phyloP scores from a whole-genome alignment of 2,888 invertebrate species.

The Druceiella hillmani region DNA sequence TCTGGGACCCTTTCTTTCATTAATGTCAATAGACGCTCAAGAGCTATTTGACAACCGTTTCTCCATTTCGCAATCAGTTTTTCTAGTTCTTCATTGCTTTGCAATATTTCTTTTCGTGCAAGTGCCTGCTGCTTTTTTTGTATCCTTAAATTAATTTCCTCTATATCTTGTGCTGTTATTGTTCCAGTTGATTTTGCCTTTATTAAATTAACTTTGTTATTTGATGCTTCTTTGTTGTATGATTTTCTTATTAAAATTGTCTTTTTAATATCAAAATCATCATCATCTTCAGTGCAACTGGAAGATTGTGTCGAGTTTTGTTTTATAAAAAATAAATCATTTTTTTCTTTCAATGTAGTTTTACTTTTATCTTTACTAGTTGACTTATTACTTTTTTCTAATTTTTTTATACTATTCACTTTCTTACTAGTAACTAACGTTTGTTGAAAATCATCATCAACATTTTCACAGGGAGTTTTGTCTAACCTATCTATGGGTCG shows the following conservation, averaged over 20 bases:
- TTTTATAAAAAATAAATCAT: conserved; percentile 14
- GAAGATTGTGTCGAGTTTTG: conserved; percentile 28
- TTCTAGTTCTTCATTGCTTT: conserved; percentile 45
- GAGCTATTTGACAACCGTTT: conserved; percentile 47
- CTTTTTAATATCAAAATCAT: conserved; percentile 34
- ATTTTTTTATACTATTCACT: background rate
- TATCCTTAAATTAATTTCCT: conserved; percentile 39
- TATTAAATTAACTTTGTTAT: conserved; percentile 27
- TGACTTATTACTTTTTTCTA: conserved; percentile 4
- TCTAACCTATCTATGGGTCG: too few relatives aligned
- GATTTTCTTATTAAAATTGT: conserved; percentile 38
- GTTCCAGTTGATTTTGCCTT: conserved; percentile 46
- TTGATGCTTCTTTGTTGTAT: conserved; percentile 33
- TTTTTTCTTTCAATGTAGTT: conserved; percentile 12
- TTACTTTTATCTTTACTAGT: conserved; percentile 23
- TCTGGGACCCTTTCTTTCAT: conserved; percentile 41
- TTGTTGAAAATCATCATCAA: conserved; percentile 2
- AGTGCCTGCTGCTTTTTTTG: conserved; percentile 39
- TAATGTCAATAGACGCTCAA: conserved; percentile 44
- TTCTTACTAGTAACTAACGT: background rate
- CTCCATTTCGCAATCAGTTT: conserved; percentile 49
- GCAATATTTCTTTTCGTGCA: conserved; percentile 34
- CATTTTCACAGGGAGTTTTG: too few relatives aligned
- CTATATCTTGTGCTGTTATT: conserved; percentile 41
- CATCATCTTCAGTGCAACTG: conserved; percentile 30